phyloP scores from a whole-genome alignment of 2,113 vertebrate genomes.

The Climacteris rufus region DNA sequence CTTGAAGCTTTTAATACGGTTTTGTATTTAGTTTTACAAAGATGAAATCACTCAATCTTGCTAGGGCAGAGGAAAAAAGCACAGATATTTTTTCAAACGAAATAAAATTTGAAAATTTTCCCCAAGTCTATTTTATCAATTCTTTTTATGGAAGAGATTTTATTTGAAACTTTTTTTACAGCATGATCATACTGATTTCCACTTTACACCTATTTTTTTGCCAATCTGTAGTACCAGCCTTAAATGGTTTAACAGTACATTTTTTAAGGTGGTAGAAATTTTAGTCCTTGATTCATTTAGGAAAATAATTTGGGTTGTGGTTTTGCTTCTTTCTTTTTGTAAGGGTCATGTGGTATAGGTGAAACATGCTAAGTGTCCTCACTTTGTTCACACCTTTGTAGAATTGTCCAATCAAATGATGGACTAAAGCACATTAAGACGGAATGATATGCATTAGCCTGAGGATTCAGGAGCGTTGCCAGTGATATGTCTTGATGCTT shows the following conservation, averaged over 20 bases:
- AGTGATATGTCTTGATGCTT: background rate
- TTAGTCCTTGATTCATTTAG: background rate
- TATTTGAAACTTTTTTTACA: background rate
- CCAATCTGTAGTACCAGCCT: background rate
- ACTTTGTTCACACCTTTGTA: background rate
- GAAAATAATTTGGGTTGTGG: background rate
- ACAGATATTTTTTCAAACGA: background rate
- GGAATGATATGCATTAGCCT: background rate
- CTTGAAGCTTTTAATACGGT: background rate
- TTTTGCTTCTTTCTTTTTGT: background rate
- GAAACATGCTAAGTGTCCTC: background rate
- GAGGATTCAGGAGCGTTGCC: background rate
- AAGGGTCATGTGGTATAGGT: background rate
- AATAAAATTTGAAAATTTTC: background rate
- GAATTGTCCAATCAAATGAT: background rate
- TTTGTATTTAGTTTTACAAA: background rate
- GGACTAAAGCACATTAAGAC: background rate
- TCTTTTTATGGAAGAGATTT: background rate
- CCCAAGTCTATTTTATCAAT: background rate
- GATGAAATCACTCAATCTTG: background rate
- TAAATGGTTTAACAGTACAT: background rate
- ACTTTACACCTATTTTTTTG: background rate
- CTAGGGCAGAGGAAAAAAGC: background rate
- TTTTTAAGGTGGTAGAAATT: background rate
- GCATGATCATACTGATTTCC: background rate